Conservation (phyloP, 2,113 vertebrate species). For the Brachypteracias leptosomus region DNA sequence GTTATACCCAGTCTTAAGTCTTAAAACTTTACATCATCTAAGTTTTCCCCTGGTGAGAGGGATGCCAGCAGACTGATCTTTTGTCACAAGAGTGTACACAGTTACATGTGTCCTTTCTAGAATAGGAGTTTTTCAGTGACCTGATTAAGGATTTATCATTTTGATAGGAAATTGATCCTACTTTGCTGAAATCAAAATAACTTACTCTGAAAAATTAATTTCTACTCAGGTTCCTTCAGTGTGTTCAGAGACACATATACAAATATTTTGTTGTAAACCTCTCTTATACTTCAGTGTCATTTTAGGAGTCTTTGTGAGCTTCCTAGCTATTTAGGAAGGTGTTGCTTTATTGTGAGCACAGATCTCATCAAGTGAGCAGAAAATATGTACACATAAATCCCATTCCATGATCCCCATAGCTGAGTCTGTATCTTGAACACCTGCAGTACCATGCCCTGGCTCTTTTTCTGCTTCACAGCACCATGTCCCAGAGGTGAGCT, state of each 20-base stretch:
- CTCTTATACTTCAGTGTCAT: neutral
- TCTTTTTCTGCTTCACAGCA: neutral
- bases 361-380: neutral
- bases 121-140: neutral
- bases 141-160: constrained; percentile 2
- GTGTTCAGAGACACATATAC: neutral
- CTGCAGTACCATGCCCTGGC: neutral
- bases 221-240: neutral
- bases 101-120: neutral
- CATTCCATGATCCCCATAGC: accelerated
- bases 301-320: neutral
- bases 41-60: constrained; percentile 4
- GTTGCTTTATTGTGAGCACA: neutral
- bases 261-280: neutral
- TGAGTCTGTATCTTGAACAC: neutral
- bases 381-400: neutral
- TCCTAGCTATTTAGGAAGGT: neutral
- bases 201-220: neutral
- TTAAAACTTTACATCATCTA: neutral
- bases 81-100: neutral
- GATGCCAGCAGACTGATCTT: neutral
- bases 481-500: neutral
- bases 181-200: neutral
- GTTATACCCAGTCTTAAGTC: neutral
- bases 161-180: neutral